A percentile compares a stretch with the other conserved stretches of the same genome.
Conservation (phyloP, 2,888 invertebrate genomes). For the Aelia acuminata region DNA sequence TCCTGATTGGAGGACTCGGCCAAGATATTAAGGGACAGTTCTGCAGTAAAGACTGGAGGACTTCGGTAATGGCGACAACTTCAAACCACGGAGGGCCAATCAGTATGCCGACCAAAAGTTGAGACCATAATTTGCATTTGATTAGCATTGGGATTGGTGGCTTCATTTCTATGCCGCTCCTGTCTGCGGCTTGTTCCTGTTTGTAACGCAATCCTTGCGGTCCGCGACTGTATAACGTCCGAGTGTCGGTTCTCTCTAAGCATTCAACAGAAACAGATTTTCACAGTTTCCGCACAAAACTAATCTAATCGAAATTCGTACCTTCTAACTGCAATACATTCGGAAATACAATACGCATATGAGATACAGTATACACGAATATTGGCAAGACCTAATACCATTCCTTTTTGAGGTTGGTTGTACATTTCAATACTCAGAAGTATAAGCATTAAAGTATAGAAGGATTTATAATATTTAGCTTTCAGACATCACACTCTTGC, state of each 20-base stretch:
- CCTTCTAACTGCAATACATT: too few relatives aligned
- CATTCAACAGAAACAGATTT: background rate
- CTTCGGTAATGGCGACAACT: background rate
- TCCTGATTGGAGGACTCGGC: constrained; percentile 7
- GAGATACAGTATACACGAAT: too few relatives aligned
- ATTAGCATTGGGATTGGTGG: constrained; percentile 13
- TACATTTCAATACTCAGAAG: too few relatives aligned
- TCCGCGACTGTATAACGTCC: background rate
- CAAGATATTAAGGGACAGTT: constrained; percentile 34
- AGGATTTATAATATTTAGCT: too few relatives aligned
- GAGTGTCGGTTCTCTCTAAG: background rate
- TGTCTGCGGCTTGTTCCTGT: background rate
- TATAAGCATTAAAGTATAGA: too few relatives aligned
- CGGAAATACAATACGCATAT: too few relatives aligned
- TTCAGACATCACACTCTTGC: too few relatives aligned
- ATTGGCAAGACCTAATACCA: too few relatives aligned
- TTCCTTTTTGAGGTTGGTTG: too few relatives aligned
- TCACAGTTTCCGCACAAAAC: background rate
- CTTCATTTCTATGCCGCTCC: background rate
- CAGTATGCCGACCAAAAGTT: constrained; percentile 18
- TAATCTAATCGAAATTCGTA: too few relatives aligned
- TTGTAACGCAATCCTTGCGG: background rate
- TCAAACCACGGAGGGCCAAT: background rate
- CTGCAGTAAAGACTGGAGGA: background rate
- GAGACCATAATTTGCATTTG: constrained; percentile 34